Evolutionary conservation across 2,797 vertebrate species (phyloP), one percentile per base, ranked within the genome.

Genomic region (Acanthurus leucopareius): DNA sequence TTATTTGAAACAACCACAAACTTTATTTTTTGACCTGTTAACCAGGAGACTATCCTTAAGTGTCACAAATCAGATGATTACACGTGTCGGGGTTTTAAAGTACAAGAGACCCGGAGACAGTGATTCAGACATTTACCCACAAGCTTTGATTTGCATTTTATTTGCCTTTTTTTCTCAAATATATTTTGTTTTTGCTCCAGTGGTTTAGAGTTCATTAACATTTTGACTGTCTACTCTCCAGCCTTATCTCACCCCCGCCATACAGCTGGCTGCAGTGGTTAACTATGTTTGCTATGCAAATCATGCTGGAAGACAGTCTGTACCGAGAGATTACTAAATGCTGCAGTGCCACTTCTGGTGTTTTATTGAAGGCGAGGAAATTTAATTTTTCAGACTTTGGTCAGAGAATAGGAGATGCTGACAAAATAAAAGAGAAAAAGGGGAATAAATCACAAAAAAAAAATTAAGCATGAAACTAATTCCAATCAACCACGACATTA

Each of bases 221-320:
- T 64, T 57, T 69, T 58, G 54, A 59, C 61, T 63, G 60, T 58
- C 32, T 58, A 13, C n/a, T 35, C 51, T 66, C n/a, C 44, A 73
- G 42, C 32, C 14, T 56, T 54, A 32, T 74, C 20, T 20, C 59
- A 44, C 48, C 53, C 40, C 38, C 22, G 16, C 51, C 22, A 20
- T 28, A 32, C 79, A 84, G 67, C 65, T 79, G 70, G 20, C 68
- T 73, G 52, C 62, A 64, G 45, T 22, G 40, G 45, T 44, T 49
- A 60, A 51, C 65, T 47, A 19, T 72, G 59, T 83, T 82, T 68
- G 51, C 52, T 77, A 78, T 76, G 68, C 70, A 87, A 64, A 77
- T 82, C 47, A 32, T 61, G 45, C 64, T 22, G 38, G 60, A 16
- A 54, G 51, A 53, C 45, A 52, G n/a, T 49, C 54, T 60, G 28